These are phyloP conservation scores for Oncorhynchus keta DNA, from an alignment of 2,113 vertebrate genomes.

Conservation along the genomic window DNA sequence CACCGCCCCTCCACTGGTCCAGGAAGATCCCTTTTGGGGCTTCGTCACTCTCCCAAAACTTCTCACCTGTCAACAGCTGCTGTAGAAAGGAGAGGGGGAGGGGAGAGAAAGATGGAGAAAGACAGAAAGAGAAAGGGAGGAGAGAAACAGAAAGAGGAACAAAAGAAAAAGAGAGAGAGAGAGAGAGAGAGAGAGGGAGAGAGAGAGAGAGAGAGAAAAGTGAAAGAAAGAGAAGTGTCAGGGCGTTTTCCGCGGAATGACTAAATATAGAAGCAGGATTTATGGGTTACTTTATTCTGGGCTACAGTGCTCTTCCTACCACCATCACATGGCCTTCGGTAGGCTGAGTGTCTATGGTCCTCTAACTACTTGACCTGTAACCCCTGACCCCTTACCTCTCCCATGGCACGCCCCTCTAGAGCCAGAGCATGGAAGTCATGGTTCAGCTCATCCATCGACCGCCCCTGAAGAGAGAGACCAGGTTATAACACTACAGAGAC, in stretches of 20 bases:
- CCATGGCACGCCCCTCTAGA: constrained; percentile 94
- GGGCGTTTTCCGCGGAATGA: too few species aligned
- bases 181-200: too few species aligned
- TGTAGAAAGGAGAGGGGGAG: constrained; percentile 59
- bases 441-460: constrained; percentile 98
- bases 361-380: too few species aligned
- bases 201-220: too few species aligned
- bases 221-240: too few species aligned
- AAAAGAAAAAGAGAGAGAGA: accelerated
- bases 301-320: background rate
- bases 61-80: constrained; percentile 99
- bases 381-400: constrained; percentile 83
- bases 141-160: too few species aligned
- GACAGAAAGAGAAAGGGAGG: background rate
- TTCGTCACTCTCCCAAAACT: constrained; percentile 99
- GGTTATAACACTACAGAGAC: background rate
- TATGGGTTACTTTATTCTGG: background rate
- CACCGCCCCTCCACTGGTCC: constrained; percentile 99
- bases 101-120: background rate
- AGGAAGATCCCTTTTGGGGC: constrained; percentile 99
- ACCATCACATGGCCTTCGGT: background rate
- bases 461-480: constrained; percentile 76
- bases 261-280: background rate
- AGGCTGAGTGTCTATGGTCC: too few species aligned
- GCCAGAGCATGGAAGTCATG: constrained; percentile 98